Percentiles rank a stretch among this genome's conserved stretches.
Evolutionary conservation across 2,113 vertebrate species (phyloP).

Genomic region (Campylomormyrus numenius): DNA sequence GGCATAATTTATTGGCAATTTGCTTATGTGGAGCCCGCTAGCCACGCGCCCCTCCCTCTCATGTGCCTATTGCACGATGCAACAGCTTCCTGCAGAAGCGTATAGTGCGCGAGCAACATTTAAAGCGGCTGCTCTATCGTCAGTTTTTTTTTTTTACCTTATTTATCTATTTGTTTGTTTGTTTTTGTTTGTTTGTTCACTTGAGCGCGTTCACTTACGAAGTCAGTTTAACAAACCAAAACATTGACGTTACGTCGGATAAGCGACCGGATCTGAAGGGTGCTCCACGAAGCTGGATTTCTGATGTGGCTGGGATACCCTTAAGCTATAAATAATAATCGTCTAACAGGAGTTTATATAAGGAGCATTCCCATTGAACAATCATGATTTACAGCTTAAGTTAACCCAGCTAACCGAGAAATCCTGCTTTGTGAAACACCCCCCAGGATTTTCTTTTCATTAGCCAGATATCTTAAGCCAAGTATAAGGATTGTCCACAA

Average conservation of each 20-base stretch:
- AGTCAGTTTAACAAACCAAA: neutral
- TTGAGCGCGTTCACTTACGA: neutral
- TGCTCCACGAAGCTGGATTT: neutral
- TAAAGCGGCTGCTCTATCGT: neutral
- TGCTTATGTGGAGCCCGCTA: constrained; percentile 41
- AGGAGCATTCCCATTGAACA: neutral
- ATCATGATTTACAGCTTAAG: neutral
- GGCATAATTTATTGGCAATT: constrained; percentile 47
- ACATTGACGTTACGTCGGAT: neutral
- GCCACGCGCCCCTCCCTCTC: constrained; percentile 25
- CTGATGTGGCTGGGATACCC: neutral
- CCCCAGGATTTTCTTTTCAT: neutral
- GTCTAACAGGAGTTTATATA: neutral
- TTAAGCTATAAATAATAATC: neutral
- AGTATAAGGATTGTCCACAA: neutral
- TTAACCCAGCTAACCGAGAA: neutral
- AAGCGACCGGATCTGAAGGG: neutral
- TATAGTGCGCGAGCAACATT: neutral
- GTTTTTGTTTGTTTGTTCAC: neutral
- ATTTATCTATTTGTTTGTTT: neutral
- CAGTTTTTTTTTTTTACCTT: neutral
- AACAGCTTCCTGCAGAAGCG: constrained; percentile 16
- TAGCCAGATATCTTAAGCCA: neutral
- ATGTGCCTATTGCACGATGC: constrained; percentile 17
- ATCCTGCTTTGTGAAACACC: neutral